phyloP scores from a whole-genome alignment of 2,113 vertebrate species.

The Vulpes ferrilata region DNA sequence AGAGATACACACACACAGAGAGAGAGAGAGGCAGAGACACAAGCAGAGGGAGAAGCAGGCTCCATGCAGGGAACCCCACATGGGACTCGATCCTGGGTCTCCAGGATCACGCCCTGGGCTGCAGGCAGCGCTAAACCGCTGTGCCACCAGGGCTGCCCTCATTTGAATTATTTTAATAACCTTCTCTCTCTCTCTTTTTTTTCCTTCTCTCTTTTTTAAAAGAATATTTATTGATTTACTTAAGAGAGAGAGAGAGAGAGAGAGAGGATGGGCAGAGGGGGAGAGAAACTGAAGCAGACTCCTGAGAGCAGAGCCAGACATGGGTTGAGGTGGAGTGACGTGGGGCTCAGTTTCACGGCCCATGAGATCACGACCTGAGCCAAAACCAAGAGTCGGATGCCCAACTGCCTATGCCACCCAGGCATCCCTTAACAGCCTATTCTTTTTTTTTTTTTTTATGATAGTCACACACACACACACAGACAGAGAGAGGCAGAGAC shows the following conservation, averaged over 20 bases:
- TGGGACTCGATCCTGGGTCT: too few species aligned
- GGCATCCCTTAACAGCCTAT: background rate
- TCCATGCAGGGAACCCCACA: too few species aligned
- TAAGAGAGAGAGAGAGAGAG: background rate
- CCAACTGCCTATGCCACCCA: too few species aligned
- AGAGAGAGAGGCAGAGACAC: background rate
- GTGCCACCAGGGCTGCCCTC: background rate
- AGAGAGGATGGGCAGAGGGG: background rate
- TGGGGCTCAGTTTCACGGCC: rapidly evolving
- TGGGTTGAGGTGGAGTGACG: background rate
- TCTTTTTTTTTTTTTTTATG: background rate
- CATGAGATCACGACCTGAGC: too few species aligned
- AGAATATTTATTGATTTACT: background rate
- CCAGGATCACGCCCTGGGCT: too few species aligned
- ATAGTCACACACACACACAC: too few species aligned
- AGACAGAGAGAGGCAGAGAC: too few species aligned
- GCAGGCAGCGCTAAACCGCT: too few species aligned
- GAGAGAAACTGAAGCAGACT: background rate
- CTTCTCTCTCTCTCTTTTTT: background rate
- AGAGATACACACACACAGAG: background rate
- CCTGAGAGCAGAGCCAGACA: background rate
- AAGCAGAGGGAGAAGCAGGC: background rate
- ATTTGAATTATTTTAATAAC: background rate
- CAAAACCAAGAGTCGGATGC: too few species aligned
- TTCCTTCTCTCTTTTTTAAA: background rate